A percentile compares a stretch with the other conserved stretches of the same genome.
phyloP scores from a whole-genome alignment of 2,888 invertebrate species.

The Tiphia femorata region DNA sequence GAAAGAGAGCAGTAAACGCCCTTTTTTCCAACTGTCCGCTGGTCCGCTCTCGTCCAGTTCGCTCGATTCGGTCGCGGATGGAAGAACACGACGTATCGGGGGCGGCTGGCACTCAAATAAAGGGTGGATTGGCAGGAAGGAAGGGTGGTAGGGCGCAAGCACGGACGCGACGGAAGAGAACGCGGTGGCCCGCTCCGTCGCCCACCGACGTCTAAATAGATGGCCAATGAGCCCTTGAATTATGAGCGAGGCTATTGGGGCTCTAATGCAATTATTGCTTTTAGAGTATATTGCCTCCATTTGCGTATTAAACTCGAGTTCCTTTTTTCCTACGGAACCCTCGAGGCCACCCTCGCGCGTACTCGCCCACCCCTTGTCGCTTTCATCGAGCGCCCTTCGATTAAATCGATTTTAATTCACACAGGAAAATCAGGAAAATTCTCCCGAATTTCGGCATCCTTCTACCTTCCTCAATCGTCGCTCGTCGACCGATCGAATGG shows the following conservation, averaged over 20 bases:
- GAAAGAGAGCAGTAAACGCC: no score
- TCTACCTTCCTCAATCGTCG: constrained; percentile 21
- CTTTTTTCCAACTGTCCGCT: no score
- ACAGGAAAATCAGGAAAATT: constrained; percentile 31
- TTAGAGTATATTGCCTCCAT: constrained; percentile 49
- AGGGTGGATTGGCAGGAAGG: no score
- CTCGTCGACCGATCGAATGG: no score
- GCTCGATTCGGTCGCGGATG: constrained; percentile 53
- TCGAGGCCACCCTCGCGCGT: background rate
- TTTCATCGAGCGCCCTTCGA: constrained; percentile 28
- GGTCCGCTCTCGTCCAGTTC: background rate
- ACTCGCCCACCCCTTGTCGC: constrained; percentile 1
- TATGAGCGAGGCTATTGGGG: constrained; percentile 46
- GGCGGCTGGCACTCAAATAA: constrained; percentile 48
- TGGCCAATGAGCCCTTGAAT: constrained; percentile 58
- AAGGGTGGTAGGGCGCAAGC: no score
- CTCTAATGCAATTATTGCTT: constrained; percentile 57
- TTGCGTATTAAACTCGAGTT: constrained; percentile 57
- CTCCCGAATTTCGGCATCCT: constrained; percentile 15
- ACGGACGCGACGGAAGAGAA: no score
- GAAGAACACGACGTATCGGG: constrained; percentile 25
- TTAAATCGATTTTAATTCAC: constrained; percentile 61
- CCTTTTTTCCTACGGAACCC: constrained; percentile 20
- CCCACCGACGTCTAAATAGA: constrained; percentile 53
- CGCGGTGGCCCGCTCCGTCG: constrained; percentile 25